Conservation (phyloP, 2,888 invertebrate genomes). For the Antitype chi region DNA sequence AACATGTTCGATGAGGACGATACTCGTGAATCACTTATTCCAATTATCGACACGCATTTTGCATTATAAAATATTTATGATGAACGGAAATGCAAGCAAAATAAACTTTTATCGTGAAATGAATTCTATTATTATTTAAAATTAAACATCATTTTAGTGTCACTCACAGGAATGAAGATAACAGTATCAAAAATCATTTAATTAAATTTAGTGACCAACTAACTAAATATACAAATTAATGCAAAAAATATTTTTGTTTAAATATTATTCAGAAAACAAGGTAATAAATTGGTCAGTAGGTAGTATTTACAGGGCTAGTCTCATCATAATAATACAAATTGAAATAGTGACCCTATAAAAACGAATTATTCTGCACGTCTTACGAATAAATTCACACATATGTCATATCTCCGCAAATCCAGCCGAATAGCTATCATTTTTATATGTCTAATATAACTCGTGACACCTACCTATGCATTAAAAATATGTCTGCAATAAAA, state of each 20-base stretch:
- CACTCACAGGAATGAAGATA: too few species aligned
- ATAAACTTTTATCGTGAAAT: neutral
- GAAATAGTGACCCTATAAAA: neutral
- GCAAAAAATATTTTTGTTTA: too few species aligned
- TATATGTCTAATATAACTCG: slow-evolving; percentile 45
- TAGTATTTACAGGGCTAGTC: neutral
- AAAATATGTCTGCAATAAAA: slow-evolving; percentile 66
- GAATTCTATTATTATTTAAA: too few species aligned
- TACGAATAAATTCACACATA: slow-evolving; percentile 20
- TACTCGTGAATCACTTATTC: slow-evolving; percentile 39
- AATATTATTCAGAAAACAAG: neutral
- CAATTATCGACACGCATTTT: slow-evolving; percentile 22
- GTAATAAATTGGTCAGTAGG: neutral
- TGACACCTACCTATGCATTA: slow-evolving; percentile 61
- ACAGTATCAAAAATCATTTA: too few species aligned
- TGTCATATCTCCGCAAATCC: slow-evolving; percentile 14
- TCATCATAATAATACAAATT: too few species aligned
- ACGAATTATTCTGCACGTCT: neutral
- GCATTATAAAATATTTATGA: slow-evolving; percentile 23
- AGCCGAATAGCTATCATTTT: slow-evolving; percentile 45
- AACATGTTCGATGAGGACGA: slow-evolving; percentile 25
- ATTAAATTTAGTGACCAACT: too few species aligned
- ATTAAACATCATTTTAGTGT: too few species aligned
- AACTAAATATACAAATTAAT: too few species aligned
- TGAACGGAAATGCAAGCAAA: neutral